These are phyloP conservation scores for Actinia equina DNA, from an alignment of 64 coral and sea anemone genomes.

Conservation along the genomic window DNA sequence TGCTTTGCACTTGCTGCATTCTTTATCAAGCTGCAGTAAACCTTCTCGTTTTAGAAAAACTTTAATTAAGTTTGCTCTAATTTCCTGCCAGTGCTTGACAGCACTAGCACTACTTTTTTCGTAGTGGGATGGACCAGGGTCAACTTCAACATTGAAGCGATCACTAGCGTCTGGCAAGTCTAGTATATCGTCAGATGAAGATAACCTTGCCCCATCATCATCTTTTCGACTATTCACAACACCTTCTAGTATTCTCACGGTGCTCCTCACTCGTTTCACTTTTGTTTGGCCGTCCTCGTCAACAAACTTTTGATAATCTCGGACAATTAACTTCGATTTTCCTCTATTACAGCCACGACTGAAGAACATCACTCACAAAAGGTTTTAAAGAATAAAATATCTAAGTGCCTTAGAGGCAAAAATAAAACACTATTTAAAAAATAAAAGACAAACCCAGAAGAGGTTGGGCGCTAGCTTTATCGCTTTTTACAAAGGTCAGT, in stretches of 20 bases:
- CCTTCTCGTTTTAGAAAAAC: too few species aligned
- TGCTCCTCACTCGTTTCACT: neutral
- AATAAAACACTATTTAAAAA: too few species aligned
- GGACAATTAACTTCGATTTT: conserved; percentile 11
- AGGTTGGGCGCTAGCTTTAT: too few species aligned
- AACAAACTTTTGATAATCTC: neutral
- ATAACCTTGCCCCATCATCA: neutral
- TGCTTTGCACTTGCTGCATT: too few species aligned
- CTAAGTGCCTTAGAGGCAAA: too few species aligned
- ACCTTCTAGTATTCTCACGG: conserved; percentile 1
- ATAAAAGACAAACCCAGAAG: too few species aligned
- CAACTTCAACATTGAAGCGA: neutral
- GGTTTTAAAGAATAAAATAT: too few species aligned
- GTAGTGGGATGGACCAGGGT: neutral
- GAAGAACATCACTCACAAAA: conserved; percentile 1
- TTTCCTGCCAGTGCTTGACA: too few species aligned
- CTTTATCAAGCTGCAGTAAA: too few species aligned
- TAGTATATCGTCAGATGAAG: neutral
- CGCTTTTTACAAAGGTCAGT: too few species aligned
- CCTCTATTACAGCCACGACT: conserved; percentile 1
- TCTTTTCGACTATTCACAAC: neutral
- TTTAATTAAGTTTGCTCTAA: too few species aligned
- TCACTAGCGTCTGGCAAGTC: neutral
- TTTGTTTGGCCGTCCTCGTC: neutral
- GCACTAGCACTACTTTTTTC: too few species aligned